Base-by-base conservation (phyloP, 2,888 invertebrate species). In the Sipunculus nudus region DNA sequence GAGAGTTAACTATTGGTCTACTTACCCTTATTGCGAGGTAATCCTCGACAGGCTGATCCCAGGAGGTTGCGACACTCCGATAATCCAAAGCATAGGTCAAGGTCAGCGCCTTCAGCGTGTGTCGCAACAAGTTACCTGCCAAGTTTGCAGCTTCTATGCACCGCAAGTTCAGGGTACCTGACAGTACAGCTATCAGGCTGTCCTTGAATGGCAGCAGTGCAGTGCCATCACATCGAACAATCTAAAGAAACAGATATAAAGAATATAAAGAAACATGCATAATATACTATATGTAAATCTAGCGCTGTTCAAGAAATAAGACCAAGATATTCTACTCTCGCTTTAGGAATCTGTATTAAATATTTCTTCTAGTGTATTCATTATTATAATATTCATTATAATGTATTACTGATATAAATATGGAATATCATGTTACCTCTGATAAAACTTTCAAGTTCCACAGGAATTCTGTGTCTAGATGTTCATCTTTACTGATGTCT, bases 371-470 rank as follows among this genome's bases (percentile, higher is more conserved):
- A n/a, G n/a, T n/a, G n/a, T n/a, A n/a, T n/a, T n/a, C n/a, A n/a
- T n/a, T n/a, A n/a, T n/a, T n/a, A n/a, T n/a, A n/a, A n/a, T n/a
- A n/a, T n/a, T n/a, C n/a, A n/a, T n/a, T n/a, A n/a, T n/a, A n/a
- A n/a, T n/a, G n/a, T n/a, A n/a, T n/a, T n/a, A n/a, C n/a, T n/a
- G n/a, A n/a, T n/a, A n/a, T n/a, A n/a, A n/a, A n/a, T n/a, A n/a
- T n/a, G n/a, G n/a, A n/a, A n/a, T n/a, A n/a, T n/a, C 53, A 56
- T 63, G 73, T 58, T 63, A 88, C 88, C 82, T 91, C 89, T 65
- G 90, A 89, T 16, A 94, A 83, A 39, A 94, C 82, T 0, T 91
- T 87, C 55, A 94, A 81, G 73, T 91, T 88, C 84, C 93, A 94
- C 1, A 92, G 84, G 38, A 94, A 86, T 70, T 92, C 91, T 67